Base-by-base conservation (phyloP, 2,888 invertebrate species). In the Mythimna loreyi region DNA sequence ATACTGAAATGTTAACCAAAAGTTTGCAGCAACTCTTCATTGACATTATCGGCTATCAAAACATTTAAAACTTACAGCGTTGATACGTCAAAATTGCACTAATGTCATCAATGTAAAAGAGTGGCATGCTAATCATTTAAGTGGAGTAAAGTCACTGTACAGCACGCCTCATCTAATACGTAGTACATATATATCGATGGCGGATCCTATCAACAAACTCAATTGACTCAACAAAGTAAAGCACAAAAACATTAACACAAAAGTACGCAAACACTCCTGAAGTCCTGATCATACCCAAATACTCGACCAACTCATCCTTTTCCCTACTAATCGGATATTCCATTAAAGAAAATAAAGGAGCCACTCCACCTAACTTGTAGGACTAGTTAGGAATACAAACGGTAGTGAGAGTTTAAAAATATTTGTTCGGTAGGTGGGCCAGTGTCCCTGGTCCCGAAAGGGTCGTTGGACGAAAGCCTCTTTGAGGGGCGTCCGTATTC, bases 381-480 rank as follows among this genome's bases (percentile, higher is more conserved):
- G 62, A 62, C 71, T 82, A 80, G 81, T 85, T 84, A 84, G 73
- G 75, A 81, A 85, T 73, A 82, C 87, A 89, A 84, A 87, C 81
- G 83, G 80, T 75, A 78, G 77, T 75, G 79, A 82, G 86, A 83
- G 83, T 87, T 80, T 72, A 83, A 83, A 86, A 87, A 89, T 87
- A 89, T 89, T 90, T 90, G 83, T 84, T 61, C 77, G 80, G 78
- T 78, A 74, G 78, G 78, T 78, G 74, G 77, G 82, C 81, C 73
- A 73, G 76, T 78, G 80, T 78, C 77, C 81, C 79, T 71, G 43
- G 82, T 85, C 87, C 85, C 87, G 60, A 70, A 89, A 86, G 89
- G 86, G 89, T 86, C 85, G 83, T 88, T 85, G 67, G 63, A 68
- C 72, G 78, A 81, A 83, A 86, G 83, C 84, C 85, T 85, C 74